phyloP scores from a whole-genome alignment of 2,113 vertebrate species.

The Suncus etruscus region DNA sequence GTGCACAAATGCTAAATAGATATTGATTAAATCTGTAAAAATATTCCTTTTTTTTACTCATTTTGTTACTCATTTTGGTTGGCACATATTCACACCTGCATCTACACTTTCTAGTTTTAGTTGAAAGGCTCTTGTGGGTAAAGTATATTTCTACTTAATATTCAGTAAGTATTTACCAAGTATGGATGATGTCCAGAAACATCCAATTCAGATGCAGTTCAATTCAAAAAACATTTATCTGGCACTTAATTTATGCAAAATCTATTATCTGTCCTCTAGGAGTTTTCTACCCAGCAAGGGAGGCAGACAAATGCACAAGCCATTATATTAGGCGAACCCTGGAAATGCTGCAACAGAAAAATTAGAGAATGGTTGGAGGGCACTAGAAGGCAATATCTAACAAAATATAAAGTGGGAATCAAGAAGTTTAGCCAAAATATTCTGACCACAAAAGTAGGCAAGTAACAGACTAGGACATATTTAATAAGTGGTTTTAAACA shows the following conservation, averaged over 20 bases:
- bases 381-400: conserved; percentile 39
- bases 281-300: conserved; percentile 58
- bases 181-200: conserved; percentile 76
- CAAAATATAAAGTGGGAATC: not conserved
- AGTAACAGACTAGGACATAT: not conserved
- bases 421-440: conserved; percentile 54
- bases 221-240: conserved; percentile 81
- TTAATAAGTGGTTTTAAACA: conserved; percentile 2
- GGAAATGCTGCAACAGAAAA: conserved; percentile 63
- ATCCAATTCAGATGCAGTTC: conserved; percentile 76
- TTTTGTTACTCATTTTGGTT: conserved; percentile 49
- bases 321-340: conserved; percentile 66
- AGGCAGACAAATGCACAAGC: conserved; percentile 74
- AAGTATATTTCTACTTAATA: conserved; percentile 77
- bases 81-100: not conserved
- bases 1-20: conserved; percentile 18
- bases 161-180: conserved; percentile 78
- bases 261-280: conserved; percentile 75
- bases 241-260: conserved; percentile 76
- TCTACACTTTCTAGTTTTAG: not conserved
- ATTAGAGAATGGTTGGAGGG: conserved; percentile 45
- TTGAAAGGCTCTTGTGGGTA: conserved; percentile 54
- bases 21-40: conserved; percentile 32
- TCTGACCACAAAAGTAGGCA: conserved; percentile 5
- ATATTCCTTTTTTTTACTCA: conserved; percentile 26